Evolutionary conservation across 2,113 vertebrate species (phyloP).

Genomic region (Sterrhoptilus dennistouni): DNA sequence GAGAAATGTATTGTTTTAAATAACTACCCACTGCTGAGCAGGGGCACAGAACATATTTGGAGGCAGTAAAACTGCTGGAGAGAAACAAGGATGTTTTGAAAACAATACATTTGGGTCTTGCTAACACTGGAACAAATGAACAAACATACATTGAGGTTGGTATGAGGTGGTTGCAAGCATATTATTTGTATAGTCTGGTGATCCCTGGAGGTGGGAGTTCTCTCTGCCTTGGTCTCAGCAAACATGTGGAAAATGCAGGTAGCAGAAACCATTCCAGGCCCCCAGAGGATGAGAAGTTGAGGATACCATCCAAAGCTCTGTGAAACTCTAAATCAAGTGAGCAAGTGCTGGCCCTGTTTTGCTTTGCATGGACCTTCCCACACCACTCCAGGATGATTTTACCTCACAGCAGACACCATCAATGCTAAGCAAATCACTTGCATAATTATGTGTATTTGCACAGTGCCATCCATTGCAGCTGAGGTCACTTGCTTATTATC

Average conservation of each 20-base stretch:
- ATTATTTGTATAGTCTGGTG: background rate
- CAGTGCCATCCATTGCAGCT: background rate
- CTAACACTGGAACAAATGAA: background rate
- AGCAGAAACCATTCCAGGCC: background rate
- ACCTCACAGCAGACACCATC: conserved; percentile 3
- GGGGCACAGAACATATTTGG: background rate
- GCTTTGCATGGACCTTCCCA: background rate
- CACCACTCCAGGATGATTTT: background rate
- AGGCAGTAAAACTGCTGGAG: background rate
- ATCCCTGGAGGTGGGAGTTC: background rate
- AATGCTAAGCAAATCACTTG: background rate
- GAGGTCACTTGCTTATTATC: background rate
- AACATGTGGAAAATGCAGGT: background rate
- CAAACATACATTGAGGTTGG: background rate
- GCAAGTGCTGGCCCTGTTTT: background rate
- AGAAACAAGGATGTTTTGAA: background rate
- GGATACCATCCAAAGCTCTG: background rate
- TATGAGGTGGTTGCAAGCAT: background rate
- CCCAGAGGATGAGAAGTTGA: background rate
- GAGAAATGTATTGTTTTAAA: conserved; percentile 36
- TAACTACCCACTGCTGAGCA: conserved; percentile 33
- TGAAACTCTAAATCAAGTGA: background rate
- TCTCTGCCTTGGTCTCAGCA: background rate
- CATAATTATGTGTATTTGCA: conserved; percentile 15
- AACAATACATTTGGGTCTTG: background rate